Percentiles rank a stretch among this genome's conserved stretches.
phyloP scores from a whole-genome alignment of 2,113 vertebrate genomes.

The Serinus canaria region DNA sequence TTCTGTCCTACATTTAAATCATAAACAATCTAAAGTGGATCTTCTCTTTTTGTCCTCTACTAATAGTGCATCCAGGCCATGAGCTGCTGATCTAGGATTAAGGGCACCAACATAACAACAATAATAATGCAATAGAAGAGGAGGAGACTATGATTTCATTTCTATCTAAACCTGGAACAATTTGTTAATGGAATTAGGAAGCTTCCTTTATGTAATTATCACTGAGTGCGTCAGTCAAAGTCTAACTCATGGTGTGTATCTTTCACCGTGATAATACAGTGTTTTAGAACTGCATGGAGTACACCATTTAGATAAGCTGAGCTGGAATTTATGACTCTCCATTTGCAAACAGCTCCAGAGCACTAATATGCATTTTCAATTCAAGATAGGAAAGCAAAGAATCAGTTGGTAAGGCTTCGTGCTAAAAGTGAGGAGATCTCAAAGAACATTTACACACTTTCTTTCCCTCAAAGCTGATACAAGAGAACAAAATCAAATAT shows the following conservation, averaged over 20 bases:
- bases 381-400: neutral
- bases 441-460: neutral
- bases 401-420: neutral
- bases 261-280: neutral
- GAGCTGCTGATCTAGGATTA: neutral
- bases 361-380: neutral
- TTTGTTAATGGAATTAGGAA: constrained; percentile 38
- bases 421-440: neutral
- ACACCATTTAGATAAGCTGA: neutral
- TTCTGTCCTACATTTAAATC: neutral
- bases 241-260: neutral
- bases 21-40: neutral
- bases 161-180: neutral
- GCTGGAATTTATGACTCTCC: neutral
- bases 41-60: neutral
- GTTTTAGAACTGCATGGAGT: neutral
- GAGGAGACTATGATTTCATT: neutral
- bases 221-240: neutral
- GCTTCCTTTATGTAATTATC: neutral
- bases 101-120: neutral
- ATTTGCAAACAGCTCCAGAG: neutral
- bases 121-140: neutral
- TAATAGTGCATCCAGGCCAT: neutral
- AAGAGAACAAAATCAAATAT: neutral
- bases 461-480: neutral